These are phyloP conservation scores for Acrossocheilus fasciatus DNA, from an alignment of 2,797 vertebrate species.

Conservation along the genomic window DNA sequence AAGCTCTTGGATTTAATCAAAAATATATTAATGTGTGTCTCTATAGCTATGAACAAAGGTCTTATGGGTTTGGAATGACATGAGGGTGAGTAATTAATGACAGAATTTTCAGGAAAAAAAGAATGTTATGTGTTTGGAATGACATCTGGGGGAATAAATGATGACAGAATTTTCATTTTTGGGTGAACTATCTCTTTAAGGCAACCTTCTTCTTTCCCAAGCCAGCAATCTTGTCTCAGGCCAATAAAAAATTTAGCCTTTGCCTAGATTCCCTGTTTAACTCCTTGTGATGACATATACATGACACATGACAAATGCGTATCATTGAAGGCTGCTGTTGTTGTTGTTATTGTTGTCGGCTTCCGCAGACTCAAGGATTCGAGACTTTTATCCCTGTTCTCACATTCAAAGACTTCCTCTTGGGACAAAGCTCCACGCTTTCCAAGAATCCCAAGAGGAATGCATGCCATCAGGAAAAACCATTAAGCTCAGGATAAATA, in stretches of 20 bases:
- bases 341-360: slow-evolving; percentile 31
- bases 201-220: not conserved
- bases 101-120: not conserved
- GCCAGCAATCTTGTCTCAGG: not conserved
- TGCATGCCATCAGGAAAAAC: slow-evolving; percentile 23
- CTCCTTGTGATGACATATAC: slow-evolving; percentile 1
- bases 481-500: slow-evolving; percentile 13
- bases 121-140: not conserved
- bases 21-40: not conserved
- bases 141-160: not conserved
- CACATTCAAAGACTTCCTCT: slow-evolving; percentile 32
- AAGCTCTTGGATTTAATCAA: not conserved
- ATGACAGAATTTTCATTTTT: not conserved
- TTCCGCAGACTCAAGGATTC: slow-evolving; percentile 27
- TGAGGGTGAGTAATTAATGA: not conserved
- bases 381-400: slow-evolving; percentile 7
- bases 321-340: not conserved
- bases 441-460: slow-evolving; percentile 40
- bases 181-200: not conserved
- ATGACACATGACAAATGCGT: slow-evolving; percentile 7
- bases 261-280: slow-evolving; percentile 3
- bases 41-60: not conserved
- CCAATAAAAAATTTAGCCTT: not conserved
- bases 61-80: not conserved
- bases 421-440: slow-evolving; percentile 14